Evolutionary conservation across 2,888 invertebrate genomes (phyloP).

Genomic region (Metellina segmentata): DNA sequence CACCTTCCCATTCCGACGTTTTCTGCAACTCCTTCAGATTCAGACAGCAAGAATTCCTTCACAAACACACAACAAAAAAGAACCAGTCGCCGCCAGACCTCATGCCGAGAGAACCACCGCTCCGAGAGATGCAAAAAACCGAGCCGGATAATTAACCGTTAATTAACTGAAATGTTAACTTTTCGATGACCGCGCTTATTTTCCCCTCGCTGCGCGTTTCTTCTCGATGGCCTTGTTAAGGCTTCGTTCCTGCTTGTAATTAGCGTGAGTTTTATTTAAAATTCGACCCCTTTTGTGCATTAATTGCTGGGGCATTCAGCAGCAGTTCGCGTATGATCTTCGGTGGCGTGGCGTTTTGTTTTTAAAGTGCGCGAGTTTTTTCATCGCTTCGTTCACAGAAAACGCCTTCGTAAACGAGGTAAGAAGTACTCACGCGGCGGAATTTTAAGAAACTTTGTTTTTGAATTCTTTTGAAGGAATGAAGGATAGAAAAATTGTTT

Average conservation of each 20-base stretch:
- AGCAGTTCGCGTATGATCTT: too few species aligned
- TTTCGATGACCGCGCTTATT: conserved; percentile 11
- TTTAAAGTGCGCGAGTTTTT: not conserved
- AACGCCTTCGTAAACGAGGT: not conserved
- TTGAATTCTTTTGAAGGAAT: not conserved
- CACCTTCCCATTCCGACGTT: too few species aligned
- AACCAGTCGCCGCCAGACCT: not conserved
- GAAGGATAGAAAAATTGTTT: not conserved
- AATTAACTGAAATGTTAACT: conserved; percentile 33
- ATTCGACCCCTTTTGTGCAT: not conserved
- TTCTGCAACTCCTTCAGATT: too few species aligned
- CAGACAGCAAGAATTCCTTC: too few species aligned
- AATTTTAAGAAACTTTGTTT: not conserved
- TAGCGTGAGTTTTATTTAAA: not conserved
- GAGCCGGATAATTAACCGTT: conserved; percentile 5
- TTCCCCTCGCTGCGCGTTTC: not conserved
- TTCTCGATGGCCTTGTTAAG: not conserved
- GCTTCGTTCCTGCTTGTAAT: not conserved
- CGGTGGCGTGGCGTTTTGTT: not conserved
- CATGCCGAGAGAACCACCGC: not conserved
- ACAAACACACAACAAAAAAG: too few species aligned
- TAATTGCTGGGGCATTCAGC: not conserved
- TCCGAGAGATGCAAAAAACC: not conserved
- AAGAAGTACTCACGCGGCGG: not conserved
- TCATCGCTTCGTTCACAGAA: not conserved